Percentiles rank a stretch among this genome's conserved stretches.
Conservation (phyloP, 2,888 invertebrate species). For the Fragum sueziense region DNA sequence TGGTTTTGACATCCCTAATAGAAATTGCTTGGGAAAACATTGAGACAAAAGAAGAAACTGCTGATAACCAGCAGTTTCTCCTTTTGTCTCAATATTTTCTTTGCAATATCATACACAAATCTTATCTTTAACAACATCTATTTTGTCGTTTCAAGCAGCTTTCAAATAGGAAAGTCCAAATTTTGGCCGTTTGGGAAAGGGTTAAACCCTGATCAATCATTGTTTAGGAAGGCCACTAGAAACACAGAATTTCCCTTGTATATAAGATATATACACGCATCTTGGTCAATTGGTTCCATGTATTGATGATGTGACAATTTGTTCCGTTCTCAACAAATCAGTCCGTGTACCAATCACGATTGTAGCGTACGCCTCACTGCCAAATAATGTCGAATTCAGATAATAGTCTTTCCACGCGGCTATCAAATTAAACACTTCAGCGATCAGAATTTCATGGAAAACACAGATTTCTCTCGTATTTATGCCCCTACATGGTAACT, state of each 20-base stretch:
- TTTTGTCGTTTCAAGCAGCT: too few species aligned
- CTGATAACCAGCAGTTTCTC: neutral
- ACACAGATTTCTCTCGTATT: slow-evolving; percentile 5
- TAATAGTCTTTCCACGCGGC: slow-evolving; percentile 17
- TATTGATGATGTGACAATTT: slow-evolving; percentile 44
- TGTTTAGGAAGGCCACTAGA: too few species aligned
- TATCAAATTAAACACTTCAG: slow-evolving; percentile 50
- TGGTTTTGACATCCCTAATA: neutral
- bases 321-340: slow-evolving; percentile 42
- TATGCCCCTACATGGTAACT: slow-evolving; percentile 23
- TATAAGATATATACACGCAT: neutral
- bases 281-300: slow-evolving; percentile 1
- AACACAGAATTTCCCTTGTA: neutral
- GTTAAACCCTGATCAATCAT: too few species aligned
- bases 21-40: neutral
- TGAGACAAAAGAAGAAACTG: too few species aligned
- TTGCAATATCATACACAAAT: too few species aligned
- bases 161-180: too few species aligned
- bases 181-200: too few species aligned
- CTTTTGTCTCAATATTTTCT: neutral
- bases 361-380: slow-evolving; percentile 18
- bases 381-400: slow-evolving; percentile 19
- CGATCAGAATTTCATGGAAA: slow-evolving; percentile 23
- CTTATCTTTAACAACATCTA: too few species aligned
- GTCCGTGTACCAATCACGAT: slow-evolving; percentile 19